Evolutionary conservation across 2,888 invertebrate species (phyloP).

Genomic region (Dryocosmus kuriphilus): DNA sequence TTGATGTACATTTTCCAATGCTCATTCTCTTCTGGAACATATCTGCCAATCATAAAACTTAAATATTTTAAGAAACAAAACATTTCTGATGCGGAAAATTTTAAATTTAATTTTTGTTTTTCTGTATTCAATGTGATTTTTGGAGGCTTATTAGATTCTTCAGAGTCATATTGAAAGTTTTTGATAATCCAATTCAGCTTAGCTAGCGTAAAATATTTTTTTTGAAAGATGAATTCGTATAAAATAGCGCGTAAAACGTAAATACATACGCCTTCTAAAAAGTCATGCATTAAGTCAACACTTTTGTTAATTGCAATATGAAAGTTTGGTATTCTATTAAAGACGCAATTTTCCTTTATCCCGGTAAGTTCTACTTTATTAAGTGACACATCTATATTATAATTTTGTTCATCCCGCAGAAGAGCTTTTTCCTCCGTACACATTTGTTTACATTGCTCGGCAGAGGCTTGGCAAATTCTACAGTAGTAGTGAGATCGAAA

Average conservation of each 20-base stretch:
- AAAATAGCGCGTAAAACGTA: neutral
- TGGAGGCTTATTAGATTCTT: neutral
- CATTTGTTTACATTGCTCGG: neutral
- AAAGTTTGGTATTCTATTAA: neutral
- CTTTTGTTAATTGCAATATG: neutral
- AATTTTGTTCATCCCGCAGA: neutral
- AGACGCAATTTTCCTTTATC: neutral
- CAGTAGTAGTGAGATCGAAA: conserved; percentile 4
- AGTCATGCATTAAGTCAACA: neutral
- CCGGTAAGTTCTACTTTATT: neutral
- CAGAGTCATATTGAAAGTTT: neutral
- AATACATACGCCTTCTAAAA: neutral
- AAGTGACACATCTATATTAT: neutral
- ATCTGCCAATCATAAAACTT: neutral
- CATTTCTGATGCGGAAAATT: neutral
- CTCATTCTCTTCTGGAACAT: neutral
- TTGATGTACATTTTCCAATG: neutral
- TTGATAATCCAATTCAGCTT: neutral
- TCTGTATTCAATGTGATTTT: neutral
- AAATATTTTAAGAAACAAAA: neutral
- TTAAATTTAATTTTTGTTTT: neutral
- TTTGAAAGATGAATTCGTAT: neutral
- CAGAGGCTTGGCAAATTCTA: conserved; percentile 11
- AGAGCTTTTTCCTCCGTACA: neutral
- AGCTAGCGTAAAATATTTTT: neutral